Conservation (phyloP, 2,888 invertebrate species). For the Polylopha cassiicola region DNA sequence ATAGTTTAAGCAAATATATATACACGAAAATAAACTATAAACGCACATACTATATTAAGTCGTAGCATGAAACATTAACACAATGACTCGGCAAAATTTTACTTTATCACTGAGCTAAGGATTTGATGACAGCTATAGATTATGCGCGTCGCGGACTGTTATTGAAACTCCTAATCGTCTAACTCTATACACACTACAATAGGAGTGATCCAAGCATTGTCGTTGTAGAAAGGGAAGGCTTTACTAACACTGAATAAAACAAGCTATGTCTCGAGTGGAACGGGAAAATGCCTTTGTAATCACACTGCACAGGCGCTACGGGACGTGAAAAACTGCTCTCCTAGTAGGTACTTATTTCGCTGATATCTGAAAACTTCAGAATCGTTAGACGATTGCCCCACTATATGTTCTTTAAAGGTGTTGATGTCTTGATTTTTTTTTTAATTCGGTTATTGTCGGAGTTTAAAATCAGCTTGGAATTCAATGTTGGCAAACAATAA, state of each 20-base stretch:
- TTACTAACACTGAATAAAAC: slow-evolving; percentile 62
- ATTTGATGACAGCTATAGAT: slow-evolving; percentile 43
- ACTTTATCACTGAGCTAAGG: slow-evolving; percentile 24
- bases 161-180: slow-evolving; percentile 63
- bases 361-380: no score
- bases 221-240: slow-evolving; percentile 63
- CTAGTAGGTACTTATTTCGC: slow-evolving; percentile 19
- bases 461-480: no score
- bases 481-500: no score
- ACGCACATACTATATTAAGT: no score
- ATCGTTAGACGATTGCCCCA: no score
- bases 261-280: slow-evolving; percentile 50
- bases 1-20: no score
- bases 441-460: no score
- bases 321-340: slow-evolving; percentile 40
- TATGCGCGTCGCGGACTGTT: slow-evolving; percentile 38
- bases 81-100: background rate
- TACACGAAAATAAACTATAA: no score
- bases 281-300: slow-evolving; percentile 61
- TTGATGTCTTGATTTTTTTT: no score
- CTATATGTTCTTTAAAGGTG: no score
- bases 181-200: slow-evolving; percentile 62
- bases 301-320: slow-evolving; percentile 44
- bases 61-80: no score
- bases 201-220: slow-evolving; percentile 61